Evolutionary conservation across 2,113 vertebrate species (phyloP).

Genomic region (Gallinago jamesoni): DNA sequence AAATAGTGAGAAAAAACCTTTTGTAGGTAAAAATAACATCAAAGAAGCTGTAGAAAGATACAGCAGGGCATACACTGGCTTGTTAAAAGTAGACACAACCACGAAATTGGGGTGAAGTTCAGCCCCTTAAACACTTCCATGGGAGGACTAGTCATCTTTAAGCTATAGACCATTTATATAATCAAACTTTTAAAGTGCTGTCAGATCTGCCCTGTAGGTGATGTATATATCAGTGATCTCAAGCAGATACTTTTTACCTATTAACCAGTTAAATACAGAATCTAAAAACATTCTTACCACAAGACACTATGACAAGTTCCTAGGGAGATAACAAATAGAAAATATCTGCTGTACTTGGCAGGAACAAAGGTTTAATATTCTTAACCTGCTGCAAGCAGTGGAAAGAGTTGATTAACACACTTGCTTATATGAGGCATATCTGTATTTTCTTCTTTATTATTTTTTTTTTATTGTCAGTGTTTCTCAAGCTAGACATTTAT

Average conservation of each 20-base stretch:
- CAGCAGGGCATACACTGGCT: neutral
- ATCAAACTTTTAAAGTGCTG: neutral
- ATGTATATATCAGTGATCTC: neutral
- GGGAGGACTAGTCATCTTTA: neutral
- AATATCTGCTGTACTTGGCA: neutral
- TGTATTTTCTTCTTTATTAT: neutral
- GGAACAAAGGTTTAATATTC: conserved; percentile 27
- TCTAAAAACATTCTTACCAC: neutral
- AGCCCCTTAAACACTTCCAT: neutral
- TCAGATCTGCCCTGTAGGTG: neutral
- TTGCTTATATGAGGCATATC: neutral
- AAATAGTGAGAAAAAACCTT: neutral
- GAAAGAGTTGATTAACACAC: conserved; percentile 20
- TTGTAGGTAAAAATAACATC: neutral
- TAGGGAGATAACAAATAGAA: conserved; percentile 41
- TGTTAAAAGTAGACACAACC: neutral
- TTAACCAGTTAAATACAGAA: conserved; percentile 28
- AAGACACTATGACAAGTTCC: conserved; percentile 22
- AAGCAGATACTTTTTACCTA: conserved; percentile 12
- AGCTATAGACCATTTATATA: neutral
- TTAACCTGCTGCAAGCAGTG: conserved; percentile 14
- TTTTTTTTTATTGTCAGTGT: neutral
- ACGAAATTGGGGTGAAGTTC: neutral
- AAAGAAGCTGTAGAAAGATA: neutral
- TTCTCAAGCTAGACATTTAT: neutral